Evolutionary conservation across 92 coral and sea anemone genomes (phyloP).

Genomic region (Epizoanthus ramosus): DNA sequence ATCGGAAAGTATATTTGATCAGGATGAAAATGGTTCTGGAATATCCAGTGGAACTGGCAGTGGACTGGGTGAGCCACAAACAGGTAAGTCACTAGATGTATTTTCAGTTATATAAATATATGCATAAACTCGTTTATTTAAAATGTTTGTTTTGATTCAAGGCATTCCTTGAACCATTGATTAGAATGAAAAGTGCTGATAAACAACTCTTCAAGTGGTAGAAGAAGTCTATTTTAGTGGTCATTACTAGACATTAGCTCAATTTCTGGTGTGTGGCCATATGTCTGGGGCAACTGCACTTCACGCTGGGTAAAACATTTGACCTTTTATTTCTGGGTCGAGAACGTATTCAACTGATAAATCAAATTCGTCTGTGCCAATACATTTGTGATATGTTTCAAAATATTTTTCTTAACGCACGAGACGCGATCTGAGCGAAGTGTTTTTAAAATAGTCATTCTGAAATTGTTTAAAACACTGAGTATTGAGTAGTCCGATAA

Average conservation of each 20-base stretch:
- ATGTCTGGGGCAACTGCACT: background rate
- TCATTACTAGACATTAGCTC: background rate
- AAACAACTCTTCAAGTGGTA: constrained; percentile 27
- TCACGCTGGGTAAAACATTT: constrained; percentile 36
- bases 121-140: background rate
- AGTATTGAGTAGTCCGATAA: too few relatives aligned
- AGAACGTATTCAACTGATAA: background rate
- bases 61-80: background rate
- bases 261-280: background rate
- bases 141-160: background rate
- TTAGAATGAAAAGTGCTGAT: background rate
- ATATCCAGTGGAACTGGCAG: background rate
- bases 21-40: background rate
- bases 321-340: constrained; percentile 1
- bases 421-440: background rate
- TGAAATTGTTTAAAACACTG: too few relatives aligned
- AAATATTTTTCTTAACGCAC: background rate
- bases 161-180: background rate
- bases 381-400: background rate
- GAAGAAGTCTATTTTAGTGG: background rate
- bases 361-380: background rate
- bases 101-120: background rate
- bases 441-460: too few relatives aligned
- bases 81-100: background rate
- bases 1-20: background rate